Percentiles rank a stretch among this genome's conserved stretches.
phyloP scores from a whole-genome alignment of 2,888 invertebrate genomes.

The Parochlus steinenii region DNA sequence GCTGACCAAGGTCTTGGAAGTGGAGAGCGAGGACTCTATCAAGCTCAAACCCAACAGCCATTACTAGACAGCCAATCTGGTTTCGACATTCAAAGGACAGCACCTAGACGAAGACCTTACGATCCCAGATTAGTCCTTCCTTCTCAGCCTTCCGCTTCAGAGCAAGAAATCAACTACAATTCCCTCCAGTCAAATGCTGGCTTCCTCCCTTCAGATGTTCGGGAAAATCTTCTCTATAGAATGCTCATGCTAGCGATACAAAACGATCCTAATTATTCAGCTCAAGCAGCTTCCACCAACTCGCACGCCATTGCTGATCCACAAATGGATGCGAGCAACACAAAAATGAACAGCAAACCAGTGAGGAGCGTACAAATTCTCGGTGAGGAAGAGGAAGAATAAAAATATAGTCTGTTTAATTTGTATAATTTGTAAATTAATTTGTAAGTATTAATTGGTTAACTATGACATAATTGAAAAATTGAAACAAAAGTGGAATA shows the following conservation, averaged over 20 bases:
- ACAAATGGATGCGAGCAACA: slow-evolving; percentile 20
- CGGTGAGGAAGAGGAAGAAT: slow-evolving; percentile 35
- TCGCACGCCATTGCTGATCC: slow-evolving; percentile 25
- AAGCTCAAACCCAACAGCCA: slow-evolving; percentile 16
- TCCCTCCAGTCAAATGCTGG: slow-evolving; percentile 30
- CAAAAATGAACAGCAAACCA: slow-evolving; percentile 31
- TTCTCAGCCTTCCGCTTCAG: slow-evolving; percentile 17
- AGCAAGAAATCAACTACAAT: slow-evolving; percentile 15
- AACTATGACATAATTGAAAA: background rate
- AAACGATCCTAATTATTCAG: slow-evolving; percentile 15
- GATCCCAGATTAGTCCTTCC: slow-evolving; percentile 21
- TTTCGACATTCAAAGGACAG: slow-evolving; percentile 34
- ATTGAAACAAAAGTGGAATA: too few relatives aligned
- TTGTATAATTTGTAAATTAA: background rate
- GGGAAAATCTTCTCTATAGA: slow-evolving; percentile 50
- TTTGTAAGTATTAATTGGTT: background rate
- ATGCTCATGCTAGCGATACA: slow-evolving; percentile 58
- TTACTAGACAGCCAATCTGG: slow-evolving; percentile 21
- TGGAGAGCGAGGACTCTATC: slow-evolving; percentile 16
- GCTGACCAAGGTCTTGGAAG: background rate
- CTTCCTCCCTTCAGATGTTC: slow-evolving; percentile 48
- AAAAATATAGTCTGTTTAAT: background rate
- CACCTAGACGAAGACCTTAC: slow-evolving; percentile 28
- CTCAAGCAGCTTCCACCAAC: slow-evolving; percentile 17
- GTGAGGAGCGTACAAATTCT: slow-evolving; percentile 56